phyloP scores from a whole-genome alignment of 2,888 invertebrate genomes.

The Eristalis tenax region DNA sequence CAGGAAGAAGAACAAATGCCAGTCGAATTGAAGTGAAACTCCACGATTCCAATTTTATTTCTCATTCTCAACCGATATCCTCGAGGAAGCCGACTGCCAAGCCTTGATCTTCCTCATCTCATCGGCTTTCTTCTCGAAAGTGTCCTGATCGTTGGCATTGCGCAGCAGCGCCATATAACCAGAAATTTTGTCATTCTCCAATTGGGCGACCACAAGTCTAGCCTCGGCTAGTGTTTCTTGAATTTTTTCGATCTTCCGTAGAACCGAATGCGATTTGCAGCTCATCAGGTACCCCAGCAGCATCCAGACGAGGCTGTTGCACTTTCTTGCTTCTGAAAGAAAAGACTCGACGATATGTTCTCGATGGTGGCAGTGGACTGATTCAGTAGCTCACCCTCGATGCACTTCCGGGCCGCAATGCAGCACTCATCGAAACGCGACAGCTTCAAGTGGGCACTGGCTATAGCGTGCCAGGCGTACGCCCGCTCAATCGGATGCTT shows the following conservation, averaged over 20 bases:
- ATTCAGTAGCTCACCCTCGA: slow-evolving; percentile 72
- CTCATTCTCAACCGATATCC: not conserved
- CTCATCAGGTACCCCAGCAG: slow-evolving; percentile 76
- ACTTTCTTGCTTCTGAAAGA: slow-evolving; percentile 74
- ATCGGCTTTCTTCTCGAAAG: not conserved
- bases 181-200: slow-evolving; percentile 64
- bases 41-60: not conserved
- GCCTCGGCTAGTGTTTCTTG: slow-evolving; percentile 75
- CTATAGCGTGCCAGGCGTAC: slow-evolving; percentile 76
- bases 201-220: slow-evolving; percentile 72
- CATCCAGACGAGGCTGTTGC: slow-evolving; percentile 76
- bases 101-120: not conserved
- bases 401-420: slow-evolving; percentile 73
- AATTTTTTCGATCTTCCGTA: slow-evolving; percentile 77
- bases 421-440: slow-evolving; percentile 75
- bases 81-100: not conserved
- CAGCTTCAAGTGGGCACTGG: slow-evolving; percentile 75
- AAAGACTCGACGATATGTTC: too few relatives aligned
- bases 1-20: too few relatives aligned
- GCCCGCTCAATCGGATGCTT: slow-evolving; percentile 76
- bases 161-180: slow-evolving; percentile 15
- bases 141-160: slow-evolving; percentile 6
- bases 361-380: too few relatives aligned
- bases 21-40: not conserved
- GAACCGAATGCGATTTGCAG: slow-evolving; percentile 77